Evolutionary conservation across 2,113 vertebrate genomes (phyloP).

Genomic region (Sphyrna mokarran): DNA sequence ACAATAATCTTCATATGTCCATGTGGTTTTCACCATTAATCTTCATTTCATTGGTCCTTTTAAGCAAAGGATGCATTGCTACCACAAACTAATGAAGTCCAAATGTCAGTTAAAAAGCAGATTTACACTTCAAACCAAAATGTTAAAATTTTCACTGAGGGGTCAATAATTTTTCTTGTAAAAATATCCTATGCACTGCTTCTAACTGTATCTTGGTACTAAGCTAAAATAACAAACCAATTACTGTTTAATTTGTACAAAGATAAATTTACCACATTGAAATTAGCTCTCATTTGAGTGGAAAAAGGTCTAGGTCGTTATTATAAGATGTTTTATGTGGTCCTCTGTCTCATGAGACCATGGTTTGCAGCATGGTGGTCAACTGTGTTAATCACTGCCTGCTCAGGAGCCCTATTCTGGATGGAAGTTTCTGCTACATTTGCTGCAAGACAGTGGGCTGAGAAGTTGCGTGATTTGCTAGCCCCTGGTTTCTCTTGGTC

Average conservation of each 20-base stretch:
- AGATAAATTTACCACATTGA: not conserved
- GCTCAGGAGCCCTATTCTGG: not conserved
- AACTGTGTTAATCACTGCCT: not conserved
- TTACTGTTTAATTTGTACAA: not conserved
- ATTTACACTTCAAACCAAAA: not conserved
- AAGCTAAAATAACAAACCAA: not conserved
- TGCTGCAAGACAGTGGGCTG: not conserved
- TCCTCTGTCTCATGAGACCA: not conserved
- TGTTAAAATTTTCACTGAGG: not conserved
- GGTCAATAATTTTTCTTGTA: not conserved
- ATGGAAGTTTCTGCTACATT: not conserved
- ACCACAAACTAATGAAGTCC: not conserved
- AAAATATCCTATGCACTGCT: not conserved
- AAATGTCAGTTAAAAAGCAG: not conserved
- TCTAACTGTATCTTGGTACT: not conserved
- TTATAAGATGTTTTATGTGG: not conserved
- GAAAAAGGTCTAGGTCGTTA: not conserved
- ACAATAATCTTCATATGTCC: not conserved
- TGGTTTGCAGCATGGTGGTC: not conserved
- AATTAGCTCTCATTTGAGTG: not conserved
- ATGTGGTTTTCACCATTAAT: not conserved
- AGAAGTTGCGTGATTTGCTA: not conserved
- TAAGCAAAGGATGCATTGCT: not conserved
- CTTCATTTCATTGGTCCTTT: not conserved
- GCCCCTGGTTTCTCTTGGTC: not conserved